These are phyloP conservation scores for Picathartes gymnocephalus DNA, from an alignment of 2,113 vertebrate genomes.

Conservation along the genomic window DNA sequence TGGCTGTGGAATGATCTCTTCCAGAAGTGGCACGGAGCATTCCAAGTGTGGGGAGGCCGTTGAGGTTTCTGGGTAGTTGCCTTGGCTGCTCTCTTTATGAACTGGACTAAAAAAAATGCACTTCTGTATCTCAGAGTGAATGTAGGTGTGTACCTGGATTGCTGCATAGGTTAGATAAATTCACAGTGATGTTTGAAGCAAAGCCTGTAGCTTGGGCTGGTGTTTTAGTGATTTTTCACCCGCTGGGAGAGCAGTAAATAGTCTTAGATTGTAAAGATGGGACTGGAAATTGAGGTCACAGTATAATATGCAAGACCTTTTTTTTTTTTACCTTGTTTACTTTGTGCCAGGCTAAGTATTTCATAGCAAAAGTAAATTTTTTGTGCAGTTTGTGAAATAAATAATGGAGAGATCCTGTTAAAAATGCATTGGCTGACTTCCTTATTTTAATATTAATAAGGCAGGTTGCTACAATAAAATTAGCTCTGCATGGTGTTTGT, in stretches of 20 bases:
- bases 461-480: conserved; percentile 51
- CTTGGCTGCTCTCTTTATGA: not conserved
- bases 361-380: conserved; percentile 23
- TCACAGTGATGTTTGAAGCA: not conserved
- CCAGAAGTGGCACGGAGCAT: not conserved
- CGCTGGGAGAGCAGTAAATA: conserved; percentile 1
- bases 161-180: not conserved
- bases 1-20: not conserved
- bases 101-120: not conserved
- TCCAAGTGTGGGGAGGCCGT: not conserved
- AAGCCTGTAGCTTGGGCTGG: not conserved
- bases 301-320: not conserved
- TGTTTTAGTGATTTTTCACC: conserved; percentile 12
- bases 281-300: conserved; percentile 44
- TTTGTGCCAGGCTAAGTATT: conserved; percentile 36
- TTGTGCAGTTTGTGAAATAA: conserved; percentile 44
- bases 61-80: not conserved
- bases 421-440: conserved; percentile 48
- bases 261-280: conserved; percentile 16
- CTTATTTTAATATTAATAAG: conserved; percentile 63
- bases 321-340: conserved; percentile 18
- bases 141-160: not conserved
- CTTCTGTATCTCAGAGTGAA: not conserved
- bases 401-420: conserved; percentile 44
- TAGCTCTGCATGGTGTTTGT: conserved; percentile 51